Evolutionary conservation across 2,888 invertebrate genomes (phyloP), one percentile per base, ranked within the genome.

Genomic region (Eupeodes latifasciatus): DNA sequence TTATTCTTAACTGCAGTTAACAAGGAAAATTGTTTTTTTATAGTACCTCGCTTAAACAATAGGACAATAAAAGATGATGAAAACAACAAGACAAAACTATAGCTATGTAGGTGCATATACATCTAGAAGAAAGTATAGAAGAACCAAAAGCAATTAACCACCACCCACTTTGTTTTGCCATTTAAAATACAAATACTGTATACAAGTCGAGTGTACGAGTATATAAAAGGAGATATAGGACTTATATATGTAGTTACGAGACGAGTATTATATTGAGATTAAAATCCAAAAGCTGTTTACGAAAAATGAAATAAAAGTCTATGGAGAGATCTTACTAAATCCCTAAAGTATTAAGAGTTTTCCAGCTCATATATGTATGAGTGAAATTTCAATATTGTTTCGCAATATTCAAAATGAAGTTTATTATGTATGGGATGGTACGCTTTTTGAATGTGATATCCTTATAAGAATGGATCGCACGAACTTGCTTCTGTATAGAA

Each of bases 41-140:
- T 14, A 11, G 47, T 59, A 7, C 59, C 40, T 40, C 9, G 5
- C 9, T 59, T n/a, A n/a, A 59, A 44, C 62, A 64, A 64, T 19
- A 64, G 62, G 19, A 64, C 19, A 40, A 64, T 40, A 64, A 16
- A 64, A 64, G 62, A 64, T 64, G 62, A 64, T 64, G 62, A 36
- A 62, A 64, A 64, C 62, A 64, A 64, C 19, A 64, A 64, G 19
- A 9, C 27, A 27, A 59, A 59, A 59, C 34, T 57, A 40, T 27
- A 27, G 27, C 27, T 27, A 27, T 1, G 27, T 27, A 27, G 1
- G 2, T 27, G 27, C 27, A 19, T 27, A 57, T 12, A 27, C 4
- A 55, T 34, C 16, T 59, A 5, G 14, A 34, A 59, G 59, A 59
- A 59, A 14, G 40, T 40, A 40, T 7, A 40, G 40, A 40, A 40